These are phyloP conservation scores for Suricata suricatta DNA, from an alignment of 2,113 vertebrate species.

Conservation along the genomic window DNA sequence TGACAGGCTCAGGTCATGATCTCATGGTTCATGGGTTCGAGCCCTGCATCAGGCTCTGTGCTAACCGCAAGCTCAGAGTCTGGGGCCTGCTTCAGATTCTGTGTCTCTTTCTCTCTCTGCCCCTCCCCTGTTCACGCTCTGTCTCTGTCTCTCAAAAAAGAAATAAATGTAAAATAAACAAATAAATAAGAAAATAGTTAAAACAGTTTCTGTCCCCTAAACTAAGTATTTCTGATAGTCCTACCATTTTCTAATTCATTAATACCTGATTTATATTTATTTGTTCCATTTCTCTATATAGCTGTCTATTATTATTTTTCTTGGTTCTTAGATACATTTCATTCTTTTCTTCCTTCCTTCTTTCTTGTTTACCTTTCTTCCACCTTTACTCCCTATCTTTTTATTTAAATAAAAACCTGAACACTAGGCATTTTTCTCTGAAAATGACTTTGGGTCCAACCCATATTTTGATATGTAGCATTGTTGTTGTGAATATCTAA, in stretches of 20 bases:
- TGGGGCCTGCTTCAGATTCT: no score
- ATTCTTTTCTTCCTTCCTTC: not conserved
- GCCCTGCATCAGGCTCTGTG: no score
- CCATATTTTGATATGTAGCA: not conserved
- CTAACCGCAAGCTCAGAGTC: no score
- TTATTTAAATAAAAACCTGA: not conserved
- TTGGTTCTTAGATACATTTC: not conserved
- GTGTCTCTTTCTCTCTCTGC: no score
- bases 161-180: no score
- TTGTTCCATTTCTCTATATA: not conserved
- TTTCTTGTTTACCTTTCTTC: not conserved
- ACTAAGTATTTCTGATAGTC: not conserved
- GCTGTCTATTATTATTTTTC: not conserved
- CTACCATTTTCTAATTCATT: not conserved
- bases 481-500: not conserved
- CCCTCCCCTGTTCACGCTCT: no score
- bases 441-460: not conserved
- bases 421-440: not conserved
- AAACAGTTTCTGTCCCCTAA: not conserved
- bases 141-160: no score
- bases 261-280: not conserved
- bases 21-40: no score
- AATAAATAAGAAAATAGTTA: not conserved
- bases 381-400: not conserved
- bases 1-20: no score